These are phyloP conservation scores for Perca flavescens DNA, from an alignment of 2,113 vertebrate species.

Conservation along the genomic window DNA sequence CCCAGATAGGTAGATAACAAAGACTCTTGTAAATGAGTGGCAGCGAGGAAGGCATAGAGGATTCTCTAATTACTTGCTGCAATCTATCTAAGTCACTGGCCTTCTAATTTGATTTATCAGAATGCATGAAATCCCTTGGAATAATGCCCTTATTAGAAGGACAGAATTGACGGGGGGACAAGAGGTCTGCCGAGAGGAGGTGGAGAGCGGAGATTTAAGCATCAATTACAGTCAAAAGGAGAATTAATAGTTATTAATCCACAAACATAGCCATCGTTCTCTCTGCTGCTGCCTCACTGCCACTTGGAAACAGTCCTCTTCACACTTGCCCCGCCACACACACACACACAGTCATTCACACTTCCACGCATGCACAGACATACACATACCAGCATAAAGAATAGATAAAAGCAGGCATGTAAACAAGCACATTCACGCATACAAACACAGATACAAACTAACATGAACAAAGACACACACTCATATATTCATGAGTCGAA, in stretches of 20 bases:
- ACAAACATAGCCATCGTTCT: conserved; percentile 71
- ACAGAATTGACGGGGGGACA: conserved; percentile 80
- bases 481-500: conserved; percentile 3
- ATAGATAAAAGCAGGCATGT: background rate
- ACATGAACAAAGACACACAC: background rate
- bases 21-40: conserved; percentile 84
- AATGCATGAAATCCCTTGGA: conserved; percentile 83
- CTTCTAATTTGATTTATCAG: conserved; percentile 89
- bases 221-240: conserved; percentile 86
- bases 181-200: conserved; percentile 77
- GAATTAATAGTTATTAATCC: conserved; percentile 86
- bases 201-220: conserved; percentile 80
- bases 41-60: conserved; percentile 80
- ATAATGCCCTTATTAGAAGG: conserved; percentile 86
- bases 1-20: conserved; percentile 82
- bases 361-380: background rate
- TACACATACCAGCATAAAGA: background rate
- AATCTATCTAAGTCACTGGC: conserved; percentile 85
- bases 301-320: conserved; percentile 48
- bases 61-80: conserved; percentile 87
- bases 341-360: background rate
- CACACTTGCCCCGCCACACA: conserved; percentile 21
- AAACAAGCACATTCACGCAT: background rate
- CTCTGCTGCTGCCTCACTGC: conserved; percentile 40
- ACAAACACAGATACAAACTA: conserved; percentile 2